Base-by-base conservation (phyloP, 2,888 invertebrate species). In the Archaeoteleia sp. region DNA sequence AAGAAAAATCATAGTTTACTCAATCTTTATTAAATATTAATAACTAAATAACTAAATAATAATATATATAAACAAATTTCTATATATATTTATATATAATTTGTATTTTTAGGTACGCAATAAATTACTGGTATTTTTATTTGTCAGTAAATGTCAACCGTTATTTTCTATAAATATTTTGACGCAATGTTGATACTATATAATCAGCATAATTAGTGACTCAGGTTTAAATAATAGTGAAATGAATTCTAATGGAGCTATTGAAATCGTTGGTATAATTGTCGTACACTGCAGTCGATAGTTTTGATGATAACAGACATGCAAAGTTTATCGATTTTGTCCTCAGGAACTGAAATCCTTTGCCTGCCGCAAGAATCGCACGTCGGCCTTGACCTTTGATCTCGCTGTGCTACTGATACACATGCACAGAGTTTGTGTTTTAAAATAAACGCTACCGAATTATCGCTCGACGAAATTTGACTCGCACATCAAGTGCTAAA, bases 251-350 rank as follows among this genome's bases (percentile, higher is more conserved):
- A 58, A 43, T 30, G 9, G 51, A 1, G 40, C 43, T 39, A 61
- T 62, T 57, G 54, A 58, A 39, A 65, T 61, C 37, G 17, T 23
- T 30, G 32, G 10, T 25, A 32, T 66, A 67, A 71, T 65, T 66
- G 57, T 71, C 61, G 67, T 60, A 61, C 67, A 14, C 12, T 67
- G 54, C 58, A 58, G 62, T 51, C 48, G 34, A 43, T 42, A 37
- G 53, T 67, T 61, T 60, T n/a, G 34, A 49, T 34, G 57, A 68
- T 62, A 62, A 68, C 40, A 39, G 45, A 71, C 74, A 75, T 72
- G 75, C 75, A 74, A 75, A 74, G 74, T 75, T 70, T 70, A 76
- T 77, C 76, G 78, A 76, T 74, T 76, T 69, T 65, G 66, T 65
- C 70, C 73, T 60, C 68, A 63, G 67, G 68, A 74, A 70, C 70